Conservation (phyloP, 1,140 invertebrate genomes). For the Drosophila tani region DNA sequence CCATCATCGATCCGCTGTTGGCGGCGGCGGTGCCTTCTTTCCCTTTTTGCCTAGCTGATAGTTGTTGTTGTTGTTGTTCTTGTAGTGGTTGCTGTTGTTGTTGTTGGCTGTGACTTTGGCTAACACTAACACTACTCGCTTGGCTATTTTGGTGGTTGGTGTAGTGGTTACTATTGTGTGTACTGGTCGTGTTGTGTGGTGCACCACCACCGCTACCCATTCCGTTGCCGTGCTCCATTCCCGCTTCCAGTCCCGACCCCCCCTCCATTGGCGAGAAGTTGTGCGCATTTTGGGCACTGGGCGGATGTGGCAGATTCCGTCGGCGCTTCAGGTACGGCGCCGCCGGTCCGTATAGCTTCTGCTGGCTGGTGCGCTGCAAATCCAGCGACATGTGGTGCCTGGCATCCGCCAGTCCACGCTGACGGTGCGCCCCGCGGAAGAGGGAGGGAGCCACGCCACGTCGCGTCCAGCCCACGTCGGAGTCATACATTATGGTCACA, state of each 20-base stretch:
- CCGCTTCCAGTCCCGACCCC: constrained; percentile 26
- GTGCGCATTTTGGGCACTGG: constrained; percentile 81
- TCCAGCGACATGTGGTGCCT: constrained; percentile 80
- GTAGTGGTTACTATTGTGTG: constrained; percentile 56
- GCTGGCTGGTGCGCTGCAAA: constrained; percentile 77
- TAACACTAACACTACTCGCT: constrained; percentile 72
- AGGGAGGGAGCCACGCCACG: constrained; percentile 76
- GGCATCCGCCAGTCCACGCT: constrained; percentile 53
- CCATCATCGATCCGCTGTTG: constrained; percentile 70
- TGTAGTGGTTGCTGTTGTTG: constrained; percentile 55
- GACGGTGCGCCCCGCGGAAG: constrained; percentile 66
- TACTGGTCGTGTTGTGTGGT: constrained; percentile 63
- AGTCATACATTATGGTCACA: constrained; percentile 85
- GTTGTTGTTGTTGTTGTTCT: constrained; percentile 60
- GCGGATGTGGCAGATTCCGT: constrained; percentile 79
- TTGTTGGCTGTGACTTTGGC: constrained; percentile 56
- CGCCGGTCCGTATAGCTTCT: constrained; percentile 77
- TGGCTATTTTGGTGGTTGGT: constrained; percentile 48
- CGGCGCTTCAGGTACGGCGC: constrained; percentile 76
- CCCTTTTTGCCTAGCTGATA: constrained; percentile 84
- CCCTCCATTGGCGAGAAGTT: constrained; percentile 81
- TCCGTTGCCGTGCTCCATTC: constrained; percentile 38
- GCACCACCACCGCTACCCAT: constrained; percentile 53
- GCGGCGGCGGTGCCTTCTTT: constrained; percentile 79
- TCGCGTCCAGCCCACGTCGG: constrained; percentile 85